phyloP scores from a whole-genome alignment of 2,113 vertebrate species.

The Hipposideros armiger region DNA sequence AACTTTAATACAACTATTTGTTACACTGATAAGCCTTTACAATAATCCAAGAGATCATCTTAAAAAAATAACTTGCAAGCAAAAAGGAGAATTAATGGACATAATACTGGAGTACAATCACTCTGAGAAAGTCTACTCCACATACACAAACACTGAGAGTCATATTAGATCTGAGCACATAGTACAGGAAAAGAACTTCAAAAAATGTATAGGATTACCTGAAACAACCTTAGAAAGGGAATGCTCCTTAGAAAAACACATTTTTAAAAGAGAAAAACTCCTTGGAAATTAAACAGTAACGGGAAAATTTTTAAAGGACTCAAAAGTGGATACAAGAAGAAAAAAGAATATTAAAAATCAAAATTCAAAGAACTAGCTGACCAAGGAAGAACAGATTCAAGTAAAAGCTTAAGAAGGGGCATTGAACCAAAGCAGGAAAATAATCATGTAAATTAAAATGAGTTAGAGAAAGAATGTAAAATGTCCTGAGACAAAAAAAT shows the following conservation, averaged over 20 bases:
- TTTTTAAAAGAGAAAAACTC: neutral
- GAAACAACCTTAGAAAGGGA: neutral
- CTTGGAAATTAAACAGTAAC: neutral
- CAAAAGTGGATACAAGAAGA: neutral
- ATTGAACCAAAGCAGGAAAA: neutral
- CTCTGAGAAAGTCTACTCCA: neutral
- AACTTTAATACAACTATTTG: neutral
- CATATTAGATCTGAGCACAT: neutral
- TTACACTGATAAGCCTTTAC: neutral
- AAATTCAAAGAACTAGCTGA: neutral
- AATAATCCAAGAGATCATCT: neutral
- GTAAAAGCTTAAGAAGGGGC: neutral
- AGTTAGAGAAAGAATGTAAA: neutral
- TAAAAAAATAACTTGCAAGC: neutral
- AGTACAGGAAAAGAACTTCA: neutral
- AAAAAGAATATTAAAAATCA: neutral
- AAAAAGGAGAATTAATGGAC: neutral
- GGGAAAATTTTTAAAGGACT: neutral
- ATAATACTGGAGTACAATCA: neutral
- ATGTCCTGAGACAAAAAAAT: neutral
- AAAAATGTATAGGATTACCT: neutral
- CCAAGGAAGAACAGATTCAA: neutral
- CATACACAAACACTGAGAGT: neutral
- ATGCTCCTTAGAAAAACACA: neutral
- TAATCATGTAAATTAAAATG: neutral